Evolutionary conservation across 2,113 vertebrate species (phyloP), one percentile per base, ranked within the genome.

Genomic region (Climacteris rufus): DNA sequence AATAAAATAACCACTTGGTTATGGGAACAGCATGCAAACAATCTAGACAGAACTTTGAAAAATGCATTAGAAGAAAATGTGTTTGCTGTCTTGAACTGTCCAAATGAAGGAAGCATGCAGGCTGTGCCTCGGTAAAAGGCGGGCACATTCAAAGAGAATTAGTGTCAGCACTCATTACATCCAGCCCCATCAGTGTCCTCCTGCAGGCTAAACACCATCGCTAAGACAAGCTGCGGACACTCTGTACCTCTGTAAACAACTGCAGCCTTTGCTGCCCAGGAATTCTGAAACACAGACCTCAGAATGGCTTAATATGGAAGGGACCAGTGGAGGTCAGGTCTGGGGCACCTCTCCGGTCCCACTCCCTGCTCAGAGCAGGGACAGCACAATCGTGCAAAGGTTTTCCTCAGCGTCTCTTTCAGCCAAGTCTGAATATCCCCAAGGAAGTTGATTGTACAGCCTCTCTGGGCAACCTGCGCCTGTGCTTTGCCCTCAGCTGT

Each of bases 381-480:
- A 21, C 27, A 42, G 21, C 6, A 0, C 30, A 64, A 12, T 30
- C 0, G 0, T n/a, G 13, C 27, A 45, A 40, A 33, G 12, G 21
- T 56, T 88, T 83, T 68, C 22, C 16, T 64, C 13, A 13, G 40
- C 13, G 13, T 70, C 24, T 61, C 0, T 0, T 66, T 87, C 33
- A 65, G 25, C 28, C 28, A 52, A 28, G 10, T 25, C 30, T n/a
- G 50, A 74, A 4, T 77, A 77, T 37, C 50, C 53, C 60, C 64
- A 39, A 9, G 37, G 28, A 87, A 61, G 35, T 47, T 76, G 44
- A 35, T 13, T 44, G 19, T 23, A 52, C 35, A 31, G 15, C 31
- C 31, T 44, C 37, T 40, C 66, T 2, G 22, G 49, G 45, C 31
- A 65, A 13, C 42, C 8, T n/a, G 7, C 0, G 0, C 35, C 50